These are phyloP conservation scores for Lutjanus erythropterus DNA, from an alignment of 2,113 vertebrate genomes.

Conservation along the genomic window DNA sequence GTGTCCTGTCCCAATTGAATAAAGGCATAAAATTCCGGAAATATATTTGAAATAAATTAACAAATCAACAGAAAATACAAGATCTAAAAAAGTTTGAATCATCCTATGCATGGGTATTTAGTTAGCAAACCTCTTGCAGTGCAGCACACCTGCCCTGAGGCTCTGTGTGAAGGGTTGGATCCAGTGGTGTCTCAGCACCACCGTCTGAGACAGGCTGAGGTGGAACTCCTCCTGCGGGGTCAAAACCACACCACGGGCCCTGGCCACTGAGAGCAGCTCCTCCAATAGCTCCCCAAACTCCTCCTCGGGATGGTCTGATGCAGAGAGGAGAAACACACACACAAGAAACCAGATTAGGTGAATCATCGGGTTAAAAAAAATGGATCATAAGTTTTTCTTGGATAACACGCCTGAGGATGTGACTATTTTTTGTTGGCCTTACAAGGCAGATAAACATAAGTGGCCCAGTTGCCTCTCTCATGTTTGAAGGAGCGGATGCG, in stretches of 20 bases:
- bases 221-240: constrained; percentile 89
- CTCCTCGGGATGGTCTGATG: constrained; percentile 86
- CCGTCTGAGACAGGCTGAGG: constrained; percentile 93
- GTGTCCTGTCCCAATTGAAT: no score
- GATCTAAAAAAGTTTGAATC: not conserved
- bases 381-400: not conserved
- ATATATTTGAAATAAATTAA: no score
- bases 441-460: constrained; percentile 92
- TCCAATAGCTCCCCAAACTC: constrained; percentile 90
- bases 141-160: constrained; percentile 83
- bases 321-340: not conserved
- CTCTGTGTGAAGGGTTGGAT: constrained; percentile 92
- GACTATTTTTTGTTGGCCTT: constrained; percentile 57
- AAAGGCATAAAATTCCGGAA: not conserved
- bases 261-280: constrained; percentile 75
- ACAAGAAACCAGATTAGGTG: not conserved
- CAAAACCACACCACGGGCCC: constrained; percentile 69
- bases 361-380: not conserved
- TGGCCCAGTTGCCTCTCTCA: constrained; percentile 95
- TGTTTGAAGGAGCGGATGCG: constrained; percentile 92
- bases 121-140: constrained; percentile 82
- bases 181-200: constrained; percentile 96
- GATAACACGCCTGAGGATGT: not conserved
- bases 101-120: not conserved
- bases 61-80: not conserved